phyloP scores from a whole-genome alignment of 2,797 vertebrate genomes.

The Takifugu rubripes region DNA sequence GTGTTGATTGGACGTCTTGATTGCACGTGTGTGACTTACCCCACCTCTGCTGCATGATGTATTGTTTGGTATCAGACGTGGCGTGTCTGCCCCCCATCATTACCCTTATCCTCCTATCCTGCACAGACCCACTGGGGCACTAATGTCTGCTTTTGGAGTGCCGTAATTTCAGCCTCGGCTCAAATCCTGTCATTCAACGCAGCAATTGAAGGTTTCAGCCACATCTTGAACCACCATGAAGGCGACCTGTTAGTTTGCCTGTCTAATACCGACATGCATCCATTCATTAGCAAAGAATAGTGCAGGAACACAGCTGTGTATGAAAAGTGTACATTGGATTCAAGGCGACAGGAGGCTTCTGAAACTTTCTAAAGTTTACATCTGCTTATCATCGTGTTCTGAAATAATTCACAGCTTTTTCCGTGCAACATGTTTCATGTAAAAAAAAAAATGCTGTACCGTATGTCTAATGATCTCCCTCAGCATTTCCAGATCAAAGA shows the following conservation, averaged over 20 bases:
- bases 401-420: conserved; percentile 42
- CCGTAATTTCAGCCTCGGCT: conserved; percentile 41
- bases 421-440: conserved; percentile 30
- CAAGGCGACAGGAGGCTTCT: conserved; percentile 16
- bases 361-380: conserved; percentile 37
- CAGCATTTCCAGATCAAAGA: conserved; percentile 59
- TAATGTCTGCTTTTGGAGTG: conserved; percentile 32
- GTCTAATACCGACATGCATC: conserved; percentile 25
- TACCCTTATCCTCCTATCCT: conserved; percentile 20
- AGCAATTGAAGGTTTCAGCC: conserved; percentile 43
- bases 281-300: conserved; percentile 14
- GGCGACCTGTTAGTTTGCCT: conserved; percentile 30
- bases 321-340: conserved; percentile 3
- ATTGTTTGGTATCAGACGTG: conserved; percentile 14
- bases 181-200: conserved; percentile 41
- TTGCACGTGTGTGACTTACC: neutral
- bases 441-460: conserved; percentile 47
- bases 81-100: conserved; percentile 23
- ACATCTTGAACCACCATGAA: conserved; percentile 19
- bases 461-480: conserved; percentile 55
- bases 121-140: conserved; percentile 29
- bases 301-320: conserved; percentile 4
- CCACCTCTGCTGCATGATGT: neutral
- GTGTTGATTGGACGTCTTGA: neutral
- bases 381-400: conserved; percentile 21